Evolutionary conservation across 2,888 invertebrate species (phyloP), one percentile per base, ranked within the genome.

Genomic region (Callinectes sapidus): DNA sequence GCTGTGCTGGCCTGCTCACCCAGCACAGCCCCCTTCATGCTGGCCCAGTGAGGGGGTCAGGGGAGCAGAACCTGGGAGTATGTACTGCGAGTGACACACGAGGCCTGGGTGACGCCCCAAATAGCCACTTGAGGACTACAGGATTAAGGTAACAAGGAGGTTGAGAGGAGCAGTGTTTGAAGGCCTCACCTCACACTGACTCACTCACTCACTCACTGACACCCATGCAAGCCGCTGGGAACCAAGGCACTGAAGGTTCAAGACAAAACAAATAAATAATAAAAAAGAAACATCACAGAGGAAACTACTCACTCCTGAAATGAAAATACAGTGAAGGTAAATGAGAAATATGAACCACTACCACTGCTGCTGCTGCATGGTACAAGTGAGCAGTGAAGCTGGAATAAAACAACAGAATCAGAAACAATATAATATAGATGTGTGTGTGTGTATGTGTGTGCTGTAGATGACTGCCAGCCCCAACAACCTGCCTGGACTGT

Each of bases 1-100:
- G 81, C 81, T 81, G 81, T 81, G 81, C 35, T 81, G 81, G 81
- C 81, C 81, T 81, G 81, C 81, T 81, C 81, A 81, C 81, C 81
- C 81, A 81, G 35, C 81, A 81, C 81, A 81, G 81, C 81, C 81
- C 81, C 35, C 35, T 13, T 35, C 81, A 18, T 35, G 35, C 5
- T 35, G 16, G 35, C 35, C 32, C 81, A 35, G 81, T n/a, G 35
- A n/a, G 81, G 81, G 81, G 35, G 35, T 71, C n/a, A 35, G 14
- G 71, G 81, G 32, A 35, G 16, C 32, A 16, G 81, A 13, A 32
- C 8, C 35, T 32, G 35, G 35, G 32, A 81, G 16, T 35, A 55
- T 13, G 16, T 55, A 35, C 81, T 81, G 35, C 2, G 81, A 35
- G 81, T 81, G 35, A n/a, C 6, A 71, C 28, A 28, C 13, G 28